Conservation (phyloP, 2,113 vertebrate species). For the Trematocara macrostoma region DNA sequence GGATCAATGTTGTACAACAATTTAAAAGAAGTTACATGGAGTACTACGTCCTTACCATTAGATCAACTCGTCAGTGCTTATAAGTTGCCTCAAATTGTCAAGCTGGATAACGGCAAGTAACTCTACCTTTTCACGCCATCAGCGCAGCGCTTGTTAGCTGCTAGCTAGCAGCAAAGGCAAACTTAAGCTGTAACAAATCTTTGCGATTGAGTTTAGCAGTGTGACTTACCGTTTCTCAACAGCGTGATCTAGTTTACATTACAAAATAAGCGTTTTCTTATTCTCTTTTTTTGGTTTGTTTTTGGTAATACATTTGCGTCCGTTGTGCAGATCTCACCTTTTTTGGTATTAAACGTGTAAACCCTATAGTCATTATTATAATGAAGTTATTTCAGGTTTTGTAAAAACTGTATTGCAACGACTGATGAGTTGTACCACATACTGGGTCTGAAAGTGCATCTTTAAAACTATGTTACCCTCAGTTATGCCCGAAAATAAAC, state of each 20-base stretch:
- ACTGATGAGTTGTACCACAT: neutral
- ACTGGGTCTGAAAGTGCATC: neutral
- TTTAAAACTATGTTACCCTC: neutral
- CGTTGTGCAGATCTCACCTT: neutral
- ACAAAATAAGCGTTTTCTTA: neutral
- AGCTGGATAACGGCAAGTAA: conserved; percentile 81
- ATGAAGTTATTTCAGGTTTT: neutral
- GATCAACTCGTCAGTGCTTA: conserved; percentile 90
- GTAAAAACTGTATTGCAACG: neutral
- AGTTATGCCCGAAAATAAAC: neutral
- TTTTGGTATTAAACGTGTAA: neutral
- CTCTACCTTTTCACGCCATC: neutral
- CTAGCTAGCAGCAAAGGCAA: conserved; percentile 9
- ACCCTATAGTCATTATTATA: neutral
- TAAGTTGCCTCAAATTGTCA: conserved; percentile 88
- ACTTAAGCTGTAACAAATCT: neutral
- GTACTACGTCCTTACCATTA: conserved; percentile 82
- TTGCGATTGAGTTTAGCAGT: neutral
- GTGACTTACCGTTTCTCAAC: neutral
- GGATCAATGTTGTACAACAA: conserved; percentile 79
- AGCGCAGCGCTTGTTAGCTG: neutral
- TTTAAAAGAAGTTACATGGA: conserved; percentile 94
- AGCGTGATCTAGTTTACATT: no score
- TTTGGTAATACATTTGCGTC: neutral
- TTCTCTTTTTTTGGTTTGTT: neutral